Base-by-base conservation (phyloP, 2,797 vertebrate genomes). In the Thalassophryne amazonica region DNA sequence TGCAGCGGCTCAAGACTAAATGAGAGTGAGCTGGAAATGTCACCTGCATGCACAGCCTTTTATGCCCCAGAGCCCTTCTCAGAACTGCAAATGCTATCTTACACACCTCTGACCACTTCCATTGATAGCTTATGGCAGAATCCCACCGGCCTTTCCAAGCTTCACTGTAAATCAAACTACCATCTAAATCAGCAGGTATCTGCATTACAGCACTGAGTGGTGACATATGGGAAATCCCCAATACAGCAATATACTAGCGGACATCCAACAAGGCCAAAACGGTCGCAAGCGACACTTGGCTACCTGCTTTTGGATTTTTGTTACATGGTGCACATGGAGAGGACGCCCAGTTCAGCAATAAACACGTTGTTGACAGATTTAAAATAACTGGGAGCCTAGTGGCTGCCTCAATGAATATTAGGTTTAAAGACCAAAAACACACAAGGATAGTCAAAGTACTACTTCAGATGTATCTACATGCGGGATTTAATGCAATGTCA, bases 71-170 rank as follows among this genome's bases (percentile, higher is more conserved):
- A 60, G 63, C 39, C 69, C 47, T 87, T 89, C 83, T 78, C 57
- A 80, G 85, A 89, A 87, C 69, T 78, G 71, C 77, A 77, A 85
- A 77, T 69, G 80, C 69, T 78, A 79, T 84, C 80, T 77, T 45
- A 45, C 69, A 54, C 16, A 54, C 60, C 60, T 49, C 68, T 51
- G 54, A 55, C 73, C 48, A 60, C 78, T 69, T 71, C 70, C 73
- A 78, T 42, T 27, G 36, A 57, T 53, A 70, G 81, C 69, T 85
- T 76, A 73, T 36, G 58, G 53, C 50, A 62, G 52, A 73, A 76
- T 73, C 60, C 60, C 35, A 52, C 48, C 34, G 31, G 40, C 69
- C 60, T 52, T 54, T 38, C 39, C 43, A 28, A 53, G 47, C 65
- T 52, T 39, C 42, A 45, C 49, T 52, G 80, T 86, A 87, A 86